Conservation (phyloP, 2,113 vertebrate species). For the Rhabdornis inornatus region DNA sequence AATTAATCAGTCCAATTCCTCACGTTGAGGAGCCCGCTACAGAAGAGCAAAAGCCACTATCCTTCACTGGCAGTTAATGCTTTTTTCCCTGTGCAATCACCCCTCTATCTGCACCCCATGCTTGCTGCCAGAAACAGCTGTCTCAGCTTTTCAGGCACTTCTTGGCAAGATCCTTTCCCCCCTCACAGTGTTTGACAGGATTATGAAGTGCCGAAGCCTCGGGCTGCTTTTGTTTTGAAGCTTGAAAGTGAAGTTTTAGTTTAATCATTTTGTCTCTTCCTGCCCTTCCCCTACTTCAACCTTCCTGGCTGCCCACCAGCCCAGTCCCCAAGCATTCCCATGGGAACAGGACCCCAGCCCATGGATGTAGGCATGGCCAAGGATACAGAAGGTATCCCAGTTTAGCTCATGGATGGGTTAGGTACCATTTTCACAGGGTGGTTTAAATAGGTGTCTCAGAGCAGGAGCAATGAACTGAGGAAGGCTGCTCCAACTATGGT, state of each 20-base stretch:
- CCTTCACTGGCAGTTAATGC: background rate
- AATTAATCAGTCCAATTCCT: background rate
- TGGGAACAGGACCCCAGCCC: background rate
- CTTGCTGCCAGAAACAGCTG: background rate
- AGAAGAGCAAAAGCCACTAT: background rate
- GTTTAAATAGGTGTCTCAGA: background rate
- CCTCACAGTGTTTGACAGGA: background rate
- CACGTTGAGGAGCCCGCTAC: background rate
- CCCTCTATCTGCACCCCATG: background rate
- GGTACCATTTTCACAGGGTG: background rate
- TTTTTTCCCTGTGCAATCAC: background rate
- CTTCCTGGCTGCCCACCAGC: background rate
- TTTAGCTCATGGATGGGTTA: background rate
- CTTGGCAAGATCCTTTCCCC: background rate
- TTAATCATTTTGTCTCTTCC: background rate
- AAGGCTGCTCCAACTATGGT: background rate
- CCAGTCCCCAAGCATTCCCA: background rate
- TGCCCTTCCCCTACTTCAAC: background rate
- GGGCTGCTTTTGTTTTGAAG: slow-evolving; percentile 7
- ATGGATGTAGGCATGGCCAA: background rate
- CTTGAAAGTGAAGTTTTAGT: background rate
- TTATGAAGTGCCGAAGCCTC: background rate
- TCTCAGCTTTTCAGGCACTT: background rate
- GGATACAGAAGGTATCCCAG: background rate
- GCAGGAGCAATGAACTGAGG: background rate